These are phyloP conservation scores for Trichogramma pretiosum DNA, from an alignment of 1,140 invertebrate genomes.

Conservation along the genomic window DNA sequence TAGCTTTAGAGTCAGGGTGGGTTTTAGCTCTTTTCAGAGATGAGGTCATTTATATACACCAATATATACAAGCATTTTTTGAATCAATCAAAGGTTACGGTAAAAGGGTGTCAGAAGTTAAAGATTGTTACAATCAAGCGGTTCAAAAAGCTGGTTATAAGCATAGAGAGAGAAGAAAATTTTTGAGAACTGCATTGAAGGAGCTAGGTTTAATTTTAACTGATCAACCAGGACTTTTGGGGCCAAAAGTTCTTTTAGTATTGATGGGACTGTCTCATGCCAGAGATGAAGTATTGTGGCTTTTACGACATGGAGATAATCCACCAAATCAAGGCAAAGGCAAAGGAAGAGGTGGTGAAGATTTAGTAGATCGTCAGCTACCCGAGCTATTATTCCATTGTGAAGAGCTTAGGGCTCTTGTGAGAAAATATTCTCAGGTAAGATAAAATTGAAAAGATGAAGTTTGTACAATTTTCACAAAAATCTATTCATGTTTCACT, in stretches of 20 bases:
- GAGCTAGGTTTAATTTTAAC: slow-evolving; percentile 92
- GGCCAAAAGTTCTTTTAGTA: slow-evolving; percentile 93
- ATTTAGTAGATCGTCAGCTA: slow-evolving; percentile 86
- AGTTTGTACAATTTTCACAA: neutral
- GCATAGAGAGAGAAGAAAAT: slow-evolving; percentile 92
- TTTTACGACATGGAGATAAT: slow-evolving; percentile 92
- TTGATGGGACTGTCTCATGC: slow-evolving; percentile 93
- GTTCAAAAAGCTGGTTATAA: slow-evolving; percentile 81
- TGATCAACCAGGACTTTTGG: slow-evolving; percentile 94
- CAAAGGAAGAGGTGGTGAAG: slow-evolving; percentile 79
- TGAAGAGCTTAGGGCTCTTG: slow-evolving; percentile 88
- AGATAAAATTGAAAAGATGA: neutral
- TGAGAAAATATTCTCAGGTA: slow-evolving; percentile 83
- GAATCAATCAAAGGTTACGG: slow-evolving; percentile 92
- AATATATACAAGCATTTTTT: slow-evolving; percentile 87
- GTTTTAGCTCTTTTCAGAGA: slow-evolving; percentile 91
- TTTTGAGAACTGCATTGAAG: slow-evolving; percentile 88
- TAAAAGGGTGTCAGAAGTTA: slow-evolving; percentile 87
- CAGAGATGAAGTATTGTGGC: slow-evolving; percentile 94
- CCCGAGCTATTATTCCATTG: slow-evolving; percentile 97
- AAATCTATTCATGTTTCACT: too few species aligned
- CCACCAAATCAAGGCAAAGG: slow-evolving; percentile 75
- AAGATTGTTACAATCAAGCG: slow-evolving; percentile 85
- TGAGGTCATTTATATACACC: slow-evolving; percentile 93
- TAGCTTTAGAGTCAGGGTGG: slow-evolving; percentile 86